Evolutionary conservation across 2,888 invertebrate species (phyloP), one percentile per base, ranked within the genome.

Genomic region (Sarcophaga rosellei): DNA sequence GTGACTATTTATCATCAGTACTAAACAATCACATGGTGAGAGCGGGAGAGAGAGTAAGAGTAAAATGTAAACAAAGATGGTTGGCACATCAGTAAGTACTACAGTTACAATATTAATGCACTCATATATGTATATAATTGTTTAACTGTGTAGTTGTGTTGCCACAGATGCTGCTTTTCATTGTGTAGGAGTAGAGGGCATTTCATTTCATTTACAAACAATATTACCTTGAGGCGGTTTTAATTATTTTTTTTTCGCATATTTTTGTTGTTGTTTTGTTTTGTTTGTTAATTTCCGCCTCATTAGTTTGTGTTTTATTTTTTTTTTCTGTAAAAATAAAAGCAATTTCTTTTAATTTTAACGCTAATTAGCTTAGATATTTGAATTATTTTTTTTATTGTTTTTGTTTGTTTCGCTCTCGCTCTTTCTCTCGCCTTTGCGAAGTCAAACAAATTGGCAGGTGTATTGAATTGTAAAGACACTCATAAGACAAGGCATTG

Each of bases 211-310:
- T 53, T 68, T 68, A 73, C 75, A 75, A 66, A 21, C 21, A 73
- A 77, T 74, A 57, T 81, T 77, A 70, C 85, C 79, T 83, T 83
- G 86, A 35, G 35, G 35, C 45, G 20, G 69, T 59, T 76, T 76
- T 63, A 12, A 6, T 81, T 59, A 6, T 10, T 35, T 69, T 44
- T 53, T 57, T 53, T 23, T 47, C 62, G 25, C n/a, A 75, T 69
- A n/a, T 75, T 62, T 53, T 8, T 53, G 4, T 53, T 17, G 53
- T 53, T 53, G 21, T 21, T 15, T 53, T 17, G 53, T 53, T 53
- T 45, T 21, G 35, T 35, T 76, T 44, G 20, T 61, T 68, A 20
- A 84, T 84, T 86, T 84, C 80, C 77, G 84, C 76, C 59, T 86
- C 80, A 84, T 84, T 86, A 76, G 69, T 57, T 72, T 21, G 20